A percentile compares a stretch with the other conserved stretches of the same genome.
These are phyloP conservation scores for Mellivora capensis DNA, from an alignment of 2,113 vertebrate genomes.

Conservation along the genomic window DNA sequence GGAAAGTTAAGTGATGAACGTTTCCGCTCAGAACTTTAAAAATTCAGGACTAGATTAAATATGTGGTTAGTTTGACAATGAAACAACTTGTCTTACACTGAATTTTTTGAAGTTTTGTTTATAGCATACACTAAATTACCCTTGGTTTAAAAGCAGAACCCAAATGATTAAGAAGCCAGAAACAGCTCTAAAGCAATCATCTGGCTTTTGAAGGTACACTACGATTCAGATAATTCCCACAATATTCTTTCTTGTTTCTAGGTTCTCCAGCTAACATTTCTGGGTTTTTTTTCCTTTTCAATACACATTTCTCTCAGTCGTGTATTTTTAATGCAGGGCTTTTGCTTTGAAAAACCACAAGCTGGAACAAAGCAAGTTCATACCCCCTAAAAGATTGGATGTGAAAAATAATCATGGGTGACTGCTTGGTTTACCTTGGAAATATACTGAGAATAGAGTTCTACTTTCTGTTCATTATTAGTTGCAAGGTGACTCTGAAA, in stretches of 20 bases:
- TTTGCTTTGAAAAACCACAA: conserved; percentile 44
- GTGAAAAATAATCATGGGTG: conserved; percentile 66
- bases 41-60: neutral
- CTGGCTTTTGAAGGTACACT: neutral
- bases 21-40: neutral
- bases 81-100: neutral
- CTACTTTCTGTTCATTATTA: conserved; percentile 56
- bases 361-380: conserved; percentile 46
- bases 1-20: neutral
- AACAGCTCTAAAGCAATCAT: neutral
- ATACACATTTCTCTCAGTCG: neutral
- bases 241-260: neutral
- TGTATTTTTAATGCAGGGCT: conserved; percentile 38
- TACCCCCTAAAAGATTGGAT: conserved; percentile 42
- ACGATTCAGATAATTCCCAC: neutral
- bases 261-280: neutral
- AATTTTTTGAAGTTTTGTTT: neutral
- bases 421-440: conserved; percentile 60
- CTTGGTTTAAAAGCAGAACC: neutral
- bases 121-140: neutral
- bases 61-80: neutral
- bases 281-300: neutral
- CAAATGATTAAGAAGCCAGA: neutral
- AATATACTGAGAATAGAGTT: conserved; percentile 49
- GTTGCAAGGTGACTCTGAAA: conserved; percentile 47